Percentiles rank a stretch among this genome's conserved stretches.
Conservation (phyloP, 2,797 vertebrate species). For the Fistularia commersonii region DNA sequence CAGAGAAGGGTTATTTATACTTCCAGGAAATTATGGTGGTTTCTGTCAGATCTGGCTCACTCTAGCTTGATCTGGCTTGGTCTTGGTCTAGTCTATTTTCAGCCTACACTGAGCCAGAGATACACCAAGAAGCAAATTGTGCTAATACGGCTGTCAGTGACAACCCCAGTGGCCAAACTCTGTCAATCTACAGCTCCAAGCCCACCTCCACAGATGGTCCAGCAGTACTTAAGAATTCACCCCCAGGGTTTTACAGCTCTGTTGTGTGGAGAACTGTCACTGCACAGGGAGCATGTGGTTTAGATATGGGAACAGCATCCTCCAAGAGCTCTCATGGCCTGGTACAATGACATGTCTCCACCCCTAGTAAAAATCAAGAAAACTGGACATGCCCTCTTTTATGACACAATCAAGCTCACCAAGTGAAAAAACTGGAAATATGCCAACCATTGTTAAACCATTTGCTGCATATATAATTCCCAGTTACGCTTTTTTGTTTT, state of each 20-base stretch:
- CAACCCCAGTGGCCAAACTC: slow-evolving; percentile 66
- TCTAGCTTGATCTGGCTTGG: slow-evolving; percentile 53
- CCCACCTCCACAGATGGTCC: slow-evolving; percentile 75
- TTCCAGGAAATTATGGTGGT: slow-evolving; percentile 84
- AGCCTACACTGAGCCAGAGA: slow-evolving; percentile 49
- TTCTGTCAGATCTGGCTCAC: slow-evolving; percentile 78
- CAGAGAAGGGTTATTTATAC: slow-evolving; percentile 88
- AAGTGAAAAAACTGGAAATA: slow-evolving; percentile 19
- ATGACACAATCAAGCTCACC: slow-evolving; percentile 43
- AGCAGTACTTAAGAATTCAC: slow-evolving; percentile 75
- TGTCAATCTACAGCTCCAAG: slow-evolving; percentile 62
- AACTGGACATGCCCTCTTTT: slow-evolving; percentile 57
- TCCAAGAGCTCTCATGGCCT: slow-evolving; percentile 71
- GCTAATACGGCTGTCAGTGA: slow-evolving; percentile 60
- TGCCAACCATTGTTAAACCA: neutral
- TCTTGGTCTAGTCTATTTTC: slow-evolving; percentile 54
- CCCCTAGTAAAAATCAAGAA: slow-evolving; percentile 61
- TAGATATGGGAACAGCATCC: slow-evolving; percentile 77
- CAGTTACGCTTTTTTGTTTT: slow-evolving; percentile 18
- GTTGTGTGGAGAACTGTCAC: slow-evolving; percentile 78
- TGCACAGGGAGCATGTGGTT: slow-evolving; percentile 76
- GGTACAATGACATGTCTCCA: slow-evolving; percentile 68
- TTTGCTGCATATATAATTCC: slow-evolving; percentile 6
- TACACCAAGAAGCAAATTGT: slow-evolving; percentile 47
- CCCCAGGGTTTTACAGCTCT: slow-evolving; percentile 77